Evolutionary conservation across 1,140 invertebrate species (phyloP), one percentile per base, ranked within the genome.

Genomic region (Dufourea novaeangliae): DNA sequence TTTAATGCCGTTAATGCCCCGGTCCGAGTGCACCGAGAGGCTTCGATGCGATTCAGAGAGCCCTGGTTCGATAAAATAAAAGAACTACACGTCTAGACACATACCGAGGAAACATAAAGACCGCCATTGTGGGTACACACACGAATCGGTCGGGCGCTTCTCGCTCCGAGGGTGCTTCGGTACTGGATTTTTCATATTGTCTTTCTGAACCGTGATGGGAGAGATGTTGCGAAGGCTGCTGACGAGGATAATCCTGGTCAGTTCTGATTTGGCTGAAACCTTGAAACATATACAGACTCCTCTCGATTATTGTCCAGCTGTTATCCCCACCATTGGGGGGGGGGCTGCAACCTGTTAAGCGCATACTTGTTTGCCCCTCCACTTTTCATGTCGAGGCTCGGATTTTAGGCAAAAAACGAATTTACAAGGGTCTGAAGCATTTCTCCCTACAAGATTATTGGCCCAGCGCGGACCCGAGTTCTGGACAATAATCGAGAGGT

Each of bases 1-100:
- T 82, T 89, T 88, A 89, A 88, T 88, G 74, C 82, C 63, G 80
- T 79, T 90, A 88, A 88, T 86, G 85, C 76, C 59, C 54, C 56
- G 50, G 39, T 44, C 59, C 59, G 25, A 61, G 62, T n/a, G 34
- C 34, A 25, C n/a, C 25, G n/a, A 14, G n/a, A 14, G 54, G 12
- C 12, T n/a, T 22, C 25, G 41, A 20, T 22, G n/a, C 44, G 44
- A 71, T 34, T 25, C 39, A 39, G 29, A 22, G n/a, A 50, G 46
- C 46, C n/a, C 25, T 12, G 41, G 32, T 17, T 50, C 17, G 44
- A 41, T 20, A 11, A 71, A 81, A 68, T 61, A 54, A 29, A 67
- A 22, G 46, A 62, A 25, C 46, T 27, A 0, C 34, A n/a, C 37
- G 66, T 11, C 14, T 25, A 14, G n/a, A 17, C 57, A 29, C 27